These are phyloP conservation scores for Cephus pygmeus DNA, from an alignment of 2,888 invertebrate genomes.

Conservation along the genomic window DNA sequence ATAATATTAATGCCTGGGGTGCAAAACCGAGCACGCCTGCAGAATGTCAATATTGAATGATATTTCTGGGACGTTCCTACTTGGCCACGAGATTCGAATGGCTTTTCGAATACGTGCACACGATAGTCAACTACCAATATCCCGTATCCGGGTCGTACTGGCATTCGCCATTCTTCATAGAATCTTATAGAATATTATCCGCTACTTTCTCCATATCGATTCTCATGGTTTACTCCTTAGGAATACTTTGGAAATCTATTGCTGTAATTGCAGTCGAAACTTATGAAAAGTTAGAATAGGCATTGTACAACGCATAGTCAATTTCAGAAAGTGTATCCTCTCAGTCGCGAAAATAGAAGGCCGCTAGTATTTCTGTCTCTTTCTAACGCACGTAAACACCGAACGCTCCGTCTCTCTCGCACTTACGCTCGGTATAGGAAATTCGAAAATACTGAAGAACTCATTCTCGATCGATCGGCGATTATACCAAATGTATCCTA, in stretches of 20 bases:
- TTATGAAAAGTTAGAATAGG: not conserved
- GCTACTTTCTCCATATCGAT: not conserved
- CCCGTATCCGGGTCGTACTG: not conserved
- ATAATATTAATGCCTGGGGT: slow-evolving; percentile 60
- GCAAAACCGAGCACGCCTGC: slow-evolving; percentile 50
- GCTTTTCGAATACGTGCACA: not conserved
- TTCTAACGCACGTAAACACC: no score
- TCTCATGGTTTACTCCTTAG: not conserved
- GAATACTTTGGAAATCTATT: not conserved
- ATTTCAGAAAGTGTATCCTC: not conserved
- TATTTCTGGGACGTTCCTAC: slow-evolving; percentile 1
- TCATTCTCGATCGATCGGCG: no score
- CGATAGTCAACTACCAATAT: not conserved
- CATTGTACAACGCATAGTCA: not conserved
- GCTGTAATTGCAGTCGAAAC: not conserved
- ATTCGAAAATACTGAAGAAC: no score
- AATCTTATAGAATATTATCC: not conserved
- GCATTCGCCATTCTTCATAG: not conserved
- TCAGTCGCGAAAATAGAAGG: no score
- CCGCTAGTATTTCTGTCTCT: no score
- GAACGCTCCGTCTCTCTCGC: not conserved
- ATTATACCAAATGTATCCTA: not conserved
- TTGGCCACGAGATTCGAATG: not conserved
- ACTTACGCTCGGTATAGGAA: not conserved
- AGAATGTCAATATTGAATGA: slow-evolving; percentile 47